Percentiles rank a stretch among this genome's conserved stretches.
Evolutionary conservation across 2,113 vertebrate genomes (phyloP).

Genomic region (Fukomys damarensis): DNA sequence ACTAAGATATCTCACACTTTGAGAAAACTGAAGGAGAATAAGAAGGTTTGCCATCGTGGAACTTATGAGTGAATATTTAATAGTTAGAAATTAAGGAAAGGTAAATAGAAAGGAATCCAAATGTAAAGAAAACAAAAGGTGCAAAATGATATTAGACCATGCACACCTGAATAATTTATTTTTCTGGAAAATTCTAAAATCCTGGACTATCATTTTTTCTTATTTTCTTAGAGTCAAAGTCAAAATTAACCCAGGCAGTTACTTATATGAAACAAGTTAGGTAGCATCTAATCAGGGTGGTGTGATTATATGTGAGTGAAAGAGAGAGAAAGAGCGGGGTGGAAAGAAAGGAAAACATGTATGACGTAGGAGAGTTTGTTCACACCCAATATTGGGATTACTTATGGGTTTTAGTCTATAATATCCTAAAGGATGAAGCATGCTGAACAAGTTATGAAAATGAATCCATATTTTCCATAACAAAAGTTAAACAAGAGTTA

Average conservation of each 20-base stretch:
- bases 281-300: not conserved
- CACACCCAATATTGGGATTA: not conserved
- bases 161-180: not conserved
- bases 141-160: not conserved
- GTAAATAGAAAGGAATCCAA: not conserved
- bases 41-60: constrained; percentile 51
- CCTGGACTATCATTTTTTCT: not conserved
- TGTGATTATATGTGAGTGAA: not conserved
- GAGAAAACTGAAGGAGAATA: constrained; percentile 43
- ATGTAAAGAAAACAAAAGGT: constrained; percentile 15
- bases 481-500: not conserved
- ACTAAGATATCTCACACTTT: constrained; percentile 63
- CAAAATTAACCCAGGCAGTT: not conserved
- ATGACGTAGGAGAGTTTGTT: not conserved
- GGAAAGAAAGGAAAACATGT: not conserved
- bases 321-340: no score
- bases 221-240: not conserved
- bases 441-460: not conserved
- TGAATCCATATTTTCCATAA: not conserved
- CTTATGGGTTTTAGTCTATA: not conserved
- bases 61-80: constrained; percentile 15
- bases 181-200: not conserved
- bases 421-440: not conserved
- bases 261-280: not conserved
- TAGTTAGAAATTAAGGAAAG: not conserved